These are phyloP conservation scores for Ricordea florida DNA, from an alignment of 92 coral and sea anemone genomes.

Conservation along the genomic window DNA sequence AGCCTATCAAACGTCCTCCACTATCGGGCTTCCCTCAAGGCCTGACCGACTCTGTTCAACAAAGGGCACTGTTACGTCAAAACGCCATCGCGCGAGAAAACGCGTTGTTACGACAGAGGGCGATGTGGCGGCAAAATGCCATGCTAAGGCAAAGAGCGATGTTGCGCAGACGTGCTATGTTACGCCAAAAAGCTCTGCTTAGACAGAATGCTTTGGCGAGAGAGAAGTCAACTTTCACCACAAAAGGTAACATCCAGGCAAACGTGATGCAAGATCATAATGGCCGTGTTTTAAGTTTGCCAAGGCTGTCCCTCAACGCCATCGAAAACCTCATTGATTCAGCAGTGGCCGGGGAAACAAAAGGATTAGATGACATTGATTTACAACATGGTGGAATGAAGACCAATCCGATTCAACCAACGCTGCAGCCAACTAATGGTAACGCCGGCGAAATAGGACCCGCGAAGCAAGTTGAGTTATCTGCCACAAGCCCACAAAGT, in stretches of 20 bases:
- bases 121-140: no score
- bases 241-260: not conserved
- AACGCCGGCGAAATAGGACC: not conserved
- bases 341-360: not conserved
- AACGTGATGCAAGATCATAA: not conserved
- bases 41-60: no score
- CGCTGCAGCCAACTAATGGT: not conserved
- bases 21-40: no score
- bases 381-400: not conserved
- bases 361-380: not conserved
- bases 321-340: constrained; percentile 12
- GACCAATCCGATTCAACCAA: not conserved
- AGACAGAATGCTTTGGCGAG: no score
- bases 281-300: not conserved
- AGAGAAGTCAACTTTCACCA: no score
- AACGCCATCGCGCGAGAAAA: not conserved
- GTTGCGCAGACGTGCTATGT: no score
- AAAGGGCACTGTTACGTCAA: not conserved
- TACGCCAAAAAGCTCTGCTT: no score
- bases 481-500: not conserved
- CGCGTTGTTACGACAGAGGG: not conserved
- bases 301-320: not conserved
- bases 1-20: no score
- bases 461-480: not conserved
- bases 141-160: no score